phyloP scores from a whole-genome alignment of 30 jellyfish, hydroid and myxozoan genomes.

The Pelagia noctiluca region DNA sequence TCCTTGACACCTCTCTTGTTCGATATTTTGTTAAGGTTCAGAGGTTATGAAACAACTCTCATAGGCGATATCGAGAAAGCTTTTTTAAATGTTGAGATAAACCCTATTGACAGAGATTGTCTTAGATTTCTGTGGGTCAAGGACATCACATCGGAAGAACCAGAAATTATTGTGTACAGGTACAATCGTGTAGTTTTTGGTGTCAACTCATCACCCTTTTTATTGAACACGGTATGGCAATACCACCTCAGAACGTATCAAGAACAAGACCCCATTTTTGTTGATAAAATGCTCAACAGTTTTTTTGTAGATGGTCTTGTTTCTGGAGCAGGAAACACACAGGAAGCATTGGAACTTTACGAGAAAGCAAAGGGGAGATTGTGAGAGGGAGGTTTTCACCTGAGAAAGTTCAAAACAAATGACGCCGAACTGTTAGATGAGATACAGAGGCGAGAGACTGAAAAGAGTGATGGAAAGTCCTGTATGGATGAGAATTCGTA shows the following conservation, averaged over 20 bases:
- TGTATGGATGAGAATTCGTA: too few species aligned
- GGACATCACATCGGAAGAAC: neutral
- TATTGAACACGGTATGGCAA: slow-evolving; percentile 22
- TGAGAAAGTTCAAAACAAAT: slow-evolving; percentile 10
- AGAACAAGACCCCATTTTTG: slow-evolving; percentile 44
- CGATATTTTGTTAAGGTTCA: slow-evolving; percentile 13
- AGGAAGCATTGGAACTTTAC: slow-evolving; percentile 15
- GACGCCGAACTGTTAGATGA: neutral
- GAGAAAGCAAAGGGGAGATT: slow-evolving; percentile 21
- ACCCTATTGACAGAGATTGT: slow-evolving; percentile 29
- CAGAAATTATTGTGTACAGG: neutral
- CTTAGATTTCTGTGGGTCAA: slow-evolving; percentile 36
- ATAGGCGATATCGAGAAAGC: slow-evolving; percentile 35
- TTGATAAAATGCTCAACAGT: neutral
- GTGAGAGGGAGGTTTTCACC: neutral
- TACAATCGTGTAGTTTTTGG: slow-evolving; percentile 20
- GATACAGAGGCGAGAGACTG: slow-evolving; percentile 6
- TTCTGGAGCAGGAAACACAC: neutral
- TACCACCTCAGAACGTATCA: slow-evolving; percentile 20
- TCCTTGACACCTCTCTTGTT: slow-evolving; percentile 19
- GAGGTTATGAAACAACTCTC: slow-evolving; percentile 15
- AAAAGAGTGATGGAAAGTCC: slow-evolving; percentile 11
- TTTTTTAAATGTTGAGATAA: slow-evolving; percentile 26
- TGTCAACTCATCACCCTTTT: neutral
- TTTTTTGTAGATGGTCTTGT: slow-evolving; percentile 27